Base-by-base conservation (phyloP, 2,113 vertebrate genomes). In the Percina caprodes region DNA sequence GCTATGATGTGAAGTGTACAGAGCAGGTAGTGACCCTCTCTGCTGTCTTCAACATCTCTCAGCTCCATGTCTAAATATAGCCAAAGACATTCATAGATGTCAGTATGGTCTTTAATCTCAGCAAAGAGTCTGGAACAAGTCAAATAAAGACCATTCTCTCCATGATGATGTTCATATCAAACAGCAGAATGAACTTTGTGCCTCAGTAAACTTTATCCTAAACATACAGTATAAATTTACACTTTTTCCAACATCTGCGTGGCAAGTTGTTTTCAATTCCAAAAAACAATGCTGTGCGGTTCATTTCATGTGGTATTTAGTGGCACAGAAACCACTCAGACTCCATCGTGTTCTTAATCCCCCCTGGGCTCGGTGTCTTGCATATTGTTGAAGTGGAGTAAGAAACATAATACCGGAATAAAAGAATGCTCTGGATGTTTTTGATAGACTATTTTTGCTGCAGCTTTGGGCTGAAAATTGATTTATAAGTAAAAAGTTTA, bases 271-370 rank as follows among this genome's bases (percentile, higher is more conserved):
- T 79, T 58, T 87, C 13, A 62, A 6, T 71, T 85, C 42, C 18
- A 45, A 24, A 24, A 58, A 67, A 30, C 71, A 55, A 42, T 61
- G 13, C 46, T 10, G 8, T 24, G 65, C 61, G 69, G 24, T 82
- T 86, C 54, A 80, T 90, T 77, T 76, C 73, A 84, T 70, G 33
- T 83, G 77, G 85, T 85, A 63, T 85, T 82, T 80, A 69, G 60
- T 59, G 45, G 59, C 74, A 15, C 45, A 77, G 61, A 80, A 82
- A 71, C 12, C 65, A 82, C 68, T 75, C 56, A 62, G 58, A 67
- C 61, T 56, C 49, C 48, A 59, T 63, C 23, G 2, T 77, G 2
- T 49, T 82, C 42, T 45, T 73, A 74, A 87, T 86, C 75, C 80
- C 59, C 56, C 15, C 21, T 52, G 33, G 56, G 59, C 33, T 69